Evolutionary conservation across 2,797 vertebrate genomes (phyloP).

Genomic region (Potorous gilbertii): DNA sequence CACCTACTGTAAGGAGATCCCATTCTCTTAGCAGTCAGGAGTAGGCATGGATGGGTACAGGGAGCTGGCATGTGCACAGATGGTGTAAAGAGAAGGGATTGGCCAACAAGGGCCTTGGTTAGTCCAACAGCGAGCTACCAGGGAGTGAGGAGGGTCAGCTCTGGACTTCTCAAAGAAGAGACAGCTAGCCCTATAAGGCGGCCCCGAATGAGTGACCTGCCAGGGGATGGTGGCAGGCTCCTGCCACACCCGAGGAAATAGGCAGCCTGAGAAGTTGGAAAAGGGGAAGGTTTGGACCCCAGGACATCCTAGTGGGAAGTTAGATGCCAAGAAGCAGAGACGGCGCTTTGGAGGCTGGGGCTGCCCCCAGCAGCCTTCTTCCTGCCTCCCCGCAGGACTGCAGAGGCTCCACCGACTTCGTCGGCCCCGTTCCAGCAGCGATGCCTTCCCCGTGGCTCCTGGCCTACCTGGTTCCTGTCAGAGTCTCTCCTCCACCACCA

Average conservation of each 20-base stretch:
- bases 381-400: constrained; percentile 74
- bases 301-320: no score
- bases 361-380: not conserved
- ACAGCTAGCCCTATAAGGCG: not conserved
- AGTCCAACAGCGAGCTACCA: not conserved
- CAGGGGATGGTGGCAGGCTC: no score
- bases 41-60: not conserved
- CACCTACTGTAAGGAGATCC: not conserved
- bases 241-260: no score
- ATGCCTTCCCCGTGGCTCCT: constrained; percentile 85
- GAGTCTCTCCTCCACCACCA: constrained; percentile 84
- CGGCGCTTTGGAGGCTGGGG: no score
- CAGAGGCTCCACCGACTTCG: constrained; percentile 84
- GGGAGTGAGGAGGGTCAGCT: not conserved
- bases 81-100: no score
- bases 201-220: no score
- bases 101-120: no score
- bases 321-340: not conserved
- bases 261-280: no score
- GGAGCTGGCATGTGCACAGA: not conserved
- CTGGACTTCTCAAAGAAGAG: not conserved
- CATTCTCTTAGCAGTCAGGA: not conserved
- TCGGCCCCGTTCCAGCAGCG: constrained; percentile 87
- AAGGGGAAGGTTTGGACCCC: no score
- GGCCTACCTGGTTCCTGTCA: constrained; percentile 85